Base-by-base conservation (phyloP, 1,140 invertebrate species). In the Diorhabda carinulata region DNA sequence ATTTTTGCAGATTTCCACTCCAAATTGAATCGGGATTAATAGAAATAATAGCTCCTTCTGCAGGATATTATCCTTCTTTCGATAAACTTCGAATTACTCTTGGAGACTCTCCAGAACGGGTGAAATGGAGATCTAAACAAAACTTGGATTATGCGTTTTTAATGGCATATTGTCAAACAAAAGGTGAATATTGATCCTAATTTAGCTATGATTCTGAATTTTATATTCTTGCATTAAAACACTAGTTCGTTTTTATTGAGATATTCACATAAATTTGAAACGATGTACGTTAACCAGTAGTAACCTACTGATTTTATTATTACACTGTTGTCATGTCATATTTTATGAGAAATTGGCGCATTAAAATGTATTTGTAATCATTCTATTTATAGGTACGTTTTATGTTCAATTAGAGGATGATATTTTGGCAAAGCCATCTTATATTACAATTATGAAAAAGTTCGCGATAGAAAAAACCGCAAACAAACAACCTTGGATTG, bases 401-500 rank as follows among this genome's bases (percentile, higher is more conserved):
- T 93, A 93, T 74, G 85, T 94, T 10, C 93, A 98, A 86, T 83
- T 99, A 5, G 97, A 99, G 84, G 97, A 99, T 82, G 97, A 99
- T 80, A 93, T 98, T 70, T 84, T 98, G 42, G 91, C 94, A 1
- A 97, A 96, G 80, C 90, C 89, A 3, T 88, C 90, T 70, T 98
- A 93, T 79, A 87, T 97, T 72, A 88, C 88, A 25, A 88, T 87
- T 10, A 98, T 98, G 89, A 96, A 96, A 81, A 88, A 89, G 57
- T 98, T 92, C 82, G 94, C 94, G 3, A 83, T 95, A 2, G 88
- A 92, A 73, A 92, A 91, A 74, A 90, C 90, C 3, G 85, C 88
- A 0, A 82, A 86, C 43, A 92, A 87, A 73, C 88, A 91, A 70
- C 81, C 82, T 0, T 99, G 96, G 96, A 91, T 98, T 75, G 89